A percentile compares a stretch with the other conserved stretches of the same genome.
Evolutionary conservation across 2,888 invertebrate genomes (phyloP).

Genomic region (Apamea monoglypha): DNA sequence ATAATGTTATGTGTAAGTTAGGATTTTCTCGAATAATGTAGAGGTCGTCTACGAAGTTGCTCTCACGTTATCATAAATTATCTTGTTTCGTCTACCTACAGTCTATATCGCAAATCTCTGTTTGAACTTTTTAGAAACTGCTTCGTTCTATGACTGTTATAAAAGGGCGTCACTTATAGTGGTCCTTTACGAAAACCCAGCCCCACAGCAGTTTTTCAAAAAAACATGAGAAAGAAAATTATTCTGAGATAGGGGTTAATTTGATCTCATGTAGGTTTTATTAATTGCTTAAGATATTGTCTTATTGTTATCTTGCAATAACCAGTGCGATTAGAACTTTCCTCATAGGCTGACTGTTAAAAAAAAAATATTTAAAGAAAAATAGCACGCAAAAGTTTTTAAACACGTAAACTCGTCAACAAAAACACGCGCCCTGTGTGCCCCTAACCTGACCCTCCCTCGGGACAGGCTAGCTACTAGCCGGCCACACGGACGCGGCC

Average conservation of each 20-base stretch:
- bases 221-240: background rate
- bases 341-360: background rate
- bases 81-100: background rate
- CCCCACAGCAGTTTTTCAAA: background rate
- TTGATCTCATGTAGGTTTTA: background rate
- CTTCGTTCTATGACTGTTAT: background rate
- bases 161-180: background rate
- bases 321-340: background rate
- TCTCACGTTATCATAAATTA: background rate
- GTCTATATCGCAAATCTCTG: background rate
- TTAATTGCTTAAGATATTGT: background rate
- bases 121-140: background rate
- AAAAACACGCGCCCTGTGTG: conserved; percentile 20
- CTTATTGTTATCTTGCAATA: background rate
- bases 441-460: conserved; percentile 33
- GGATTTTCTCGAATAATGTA: background rate
- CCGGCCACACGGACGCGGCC: conserved; percentile 40
- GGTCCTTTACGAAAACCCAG: background rate
- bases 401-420: background rate
- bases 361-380: too few species aligned
- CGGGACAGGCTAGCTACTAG: conserved; percentile 54
- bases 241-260: background rate
- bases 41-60: background rate
- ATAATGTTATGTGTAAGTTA: background rate
- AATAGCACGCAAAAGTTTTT: background rate